Base-by-base conservation (phyloP, 2,888 invertebrate species). In the Acanthacorydalis orientalis region DNA sequence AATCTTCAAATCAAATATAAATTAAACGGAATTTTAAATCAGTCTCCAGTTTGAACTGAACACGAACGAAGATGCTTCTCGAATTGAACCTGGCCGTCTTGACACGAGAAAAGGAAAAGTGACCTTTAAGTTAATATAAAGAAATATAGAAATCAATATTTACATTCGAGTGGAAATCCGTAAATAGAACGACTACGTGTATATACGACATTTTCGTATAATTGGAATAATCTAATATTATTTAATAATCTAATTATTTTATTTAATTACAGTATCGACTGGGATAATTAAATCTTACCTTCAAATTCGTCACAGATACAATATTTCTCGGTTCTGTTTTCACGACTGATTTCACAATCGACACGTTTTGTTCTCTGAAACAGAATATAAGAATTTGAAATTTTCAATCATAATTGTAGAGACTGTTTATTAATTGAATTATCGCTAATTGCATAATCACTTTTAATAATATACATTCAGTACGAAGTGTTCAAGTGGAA, bases 231-330 rank as follows among this genome's bases (percentile, higher is more conserved):
- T 31, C 44, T 31, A 9, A 33, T 43, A 12, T 43, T 23, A 31
- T 2, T 14, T n/a, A 41, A 41, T 11, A 15, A 6, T 41, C 16
- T 31, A 23, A 23, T 23, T 23, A 23, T 23, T 23, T 23, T 23
- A 23, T 23, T 23, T 23, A 23, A 23, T 23, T 23, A 23, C 23
- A 23, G 6, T 23, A 23, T 23, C 23, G 23, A 23, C 6, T 23
- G 23, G 6, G 6, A 23, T 23, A 23, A 23, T 23, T 31, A 16
- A 16, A 12, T 23, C 64, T 58, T 65, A 76, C 77, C 67, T 77
- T 77, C 11, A 74, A 62, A 58, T 77, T 77, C 4, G 75, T 77
- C 43, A 77, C 71, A 10, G 74, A 67, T 10, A 77, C 64, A 12
- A 70, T 70, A 46, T 67, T 65, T 31, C 63, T 63, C 53, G 71